Conservation (phyloP, 2,113 vertebrate species). For the Herpailurus yagouaroundi region DNA sequence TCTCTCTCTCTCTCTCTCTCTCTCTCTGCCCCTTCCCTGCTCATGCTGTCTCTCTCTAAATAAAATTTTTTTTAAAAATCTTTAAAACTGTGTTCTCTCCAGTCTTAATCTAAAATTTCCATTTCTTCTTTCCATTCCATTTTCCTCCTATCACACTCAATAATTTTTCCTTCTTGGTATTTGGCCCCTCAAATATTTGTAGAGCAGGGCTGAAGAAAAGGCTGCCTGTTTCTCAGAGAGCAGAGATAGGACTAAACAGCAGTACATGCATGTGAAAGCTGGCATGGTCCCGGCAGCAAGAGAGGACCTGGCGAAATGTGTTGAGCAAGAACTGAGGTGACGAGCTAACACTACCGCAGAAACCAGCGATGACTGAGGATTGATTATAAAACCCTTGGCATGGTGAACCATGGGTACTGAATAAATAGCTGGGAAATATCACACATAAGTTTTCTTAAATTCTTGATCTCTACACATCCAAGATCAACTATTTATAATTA, state of each 20-base stretch:
- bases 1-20: too few species aligned
- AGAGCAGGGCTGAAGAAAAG: constrained; percentile 73
- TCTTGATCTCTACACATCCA: not conserved
- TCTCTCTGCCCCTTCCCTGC: too few species aligned
- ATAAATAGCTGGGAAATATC: constrained; percentile 49
- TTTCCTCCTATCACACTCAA: constrained; percentile 67
- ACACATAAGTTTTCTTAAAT: constrained; percentile 1
- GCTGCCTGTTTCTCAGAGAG: constrained; percentile 66
- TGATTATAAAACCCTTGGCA: constrained; percentile 57
- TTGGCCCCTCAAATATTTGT: constrained; percentile 77
- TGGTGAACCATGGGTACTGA: not conserved
- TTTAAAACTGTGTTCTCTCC: constrained; percentile 26
- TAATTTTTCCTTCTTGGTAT: constrained; percentile 69
- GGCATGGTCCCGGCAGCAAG: not conserved
- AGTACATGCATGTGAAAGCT: constrained; percentile 42
- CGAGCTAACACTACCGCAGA: not conserved
- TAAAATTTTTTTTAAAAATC: too few species aligned
- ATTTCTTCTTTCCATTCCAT: constrained; percentile 53
- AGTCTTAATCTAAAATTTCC: constrained; percentile 63
- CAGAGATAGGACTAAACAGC: constrained; percentile 58
- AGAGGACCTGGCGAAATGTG: not conserved
- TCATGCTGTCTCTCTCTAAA: too few species aligned
- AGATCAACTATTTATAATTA: constrained; percentile 39
- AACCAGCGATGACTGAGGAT: constrained; percentile 43
- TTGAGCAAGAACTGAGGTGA: not conserved